Conservation (phyloP, 2,888 invertebrate genomes). For the Ligdia adustata region DNA sequence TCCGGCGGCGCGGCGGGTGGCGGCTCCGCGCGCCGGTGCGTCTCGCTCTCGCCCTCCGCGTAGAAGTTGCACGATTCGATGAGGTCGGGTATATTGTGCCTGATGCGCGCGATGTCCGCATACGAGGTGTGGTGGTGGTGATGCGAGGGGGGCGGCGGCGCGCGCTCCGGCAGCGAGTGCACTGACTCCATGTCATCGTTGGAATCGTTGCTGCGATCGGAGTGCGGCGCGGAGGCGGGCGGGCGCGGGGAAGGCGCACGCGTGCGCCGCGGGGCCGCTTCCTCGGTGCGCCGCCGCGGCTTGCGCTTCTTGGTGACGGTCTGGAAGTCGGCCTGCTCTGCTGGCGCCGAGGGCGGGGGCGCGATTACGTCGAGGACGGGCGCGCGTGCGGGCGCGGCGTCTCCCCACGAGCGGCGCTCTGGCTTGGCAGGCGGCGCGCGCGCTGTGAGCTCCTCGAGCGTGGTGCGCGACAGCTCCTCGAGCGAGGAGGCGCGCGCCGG, state of each 20-base stretch:
- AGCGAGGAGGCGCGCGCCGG: conserved; percentile 90
- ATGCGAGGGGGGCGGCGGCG: conserved; percentile 83
- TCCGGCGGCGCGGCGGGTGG: conserved; percentile 52
- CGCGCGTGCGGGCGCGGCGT: conserved; percentile 81
- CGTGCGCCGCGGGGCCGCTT: conserved; percentile 53
- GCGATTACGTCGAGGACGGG: too few species aligned
- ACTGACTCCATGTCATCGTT: conserved; percentile 93
- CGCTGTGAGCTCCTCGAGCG: conserved; percentile 87
- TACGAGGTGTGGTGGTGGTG: conserved; percentile 87
- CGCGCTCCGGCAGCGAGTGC: conserved; percentile 88
- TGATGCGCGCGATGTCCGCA: conserved; percentile 90
- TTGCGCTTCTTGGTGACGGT: conserved; percentile 93
- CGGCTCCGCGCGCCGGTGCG: conserved; percentile 25
- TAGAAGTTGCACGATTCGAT: conserved; percentile 81
- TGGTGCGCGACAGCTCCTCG: conserved; percentile 91
- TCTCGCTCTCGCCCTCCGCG: conserved; percentile 56
- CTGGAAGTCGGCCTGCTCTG: conserved; percentile 89
- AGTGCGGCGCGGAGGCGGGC: conserved; percentile 87
- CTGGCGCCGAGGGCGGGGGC: conserved; percentile 35
- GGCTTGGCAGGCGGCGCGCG: conserved; percentile 57
- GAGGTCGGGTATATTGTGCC: conserved; percentile 78
- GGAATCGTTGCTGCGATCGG: conserved; percentile 92
- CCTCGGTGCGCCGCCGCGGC: conserved; percentile 87
- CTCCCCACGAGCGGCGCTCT: conserved; percentile 88
- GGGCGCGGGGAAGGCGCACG: conserved; percentile 80